Evolutionary conservation across 2,113 vertebrate genomes (phyloP), one percentile per base, ranked within the genome.

Genomic region (Menidia beryllina): DNA sequence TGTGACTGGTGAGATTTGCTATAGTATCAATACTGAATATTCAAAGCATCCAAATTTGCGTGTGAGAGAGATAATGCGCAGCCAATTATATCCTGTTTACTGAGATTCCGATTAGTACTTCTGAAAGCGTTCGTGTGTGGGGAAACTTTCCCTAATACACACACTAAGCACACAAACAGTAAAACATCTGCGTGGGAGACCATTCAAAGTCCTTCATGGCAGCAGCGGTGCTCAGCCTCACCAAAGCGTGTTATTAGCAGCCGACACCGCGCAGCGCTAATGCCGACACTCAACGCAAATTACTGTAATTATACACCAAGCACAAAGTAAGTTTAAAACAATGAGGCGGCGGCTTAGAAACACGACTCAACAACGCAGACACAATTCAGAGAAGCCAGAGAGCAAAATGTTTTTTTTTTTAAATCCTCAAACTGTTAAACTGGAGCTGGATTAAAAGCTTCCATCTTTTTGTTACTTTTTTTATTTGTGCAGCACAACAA

Each of bases 211-310:
- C 80, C 82, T 84, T 73, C 68, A 83, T 49, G 55, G 58, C 57
- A 60, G 75, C 76, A 59, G 74, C 70, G 60, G 70, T 58, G 74
- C 69, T 79, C 81, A 60, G 82, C 77, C 64, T 79, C 76, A 78
- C 57, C 80, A 89, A 91, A 91, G 86, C 82, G 41, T 92, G 88
- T 89, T 91, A 93, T 94, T 94, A 94, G 82, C 83, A 73, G 23
- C 85, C 73, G 82, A 91, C 87, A 81, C 81, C 3, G 60, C 62
- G n/a, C 65, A 71, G 72, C 58, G 67, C 76, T 74, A 63, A 82
- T 66, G 64, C 86, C 84, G 89, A 92, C 86, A 89, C 82, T 75
- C 79, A 60, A 61, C 58, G 47, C 75, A 90, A 92, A 93, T 93
- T 79, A 93, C 91, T 93, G 89, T 92, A 92, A 94, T 94, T 91